phyloP scores from a whole-genome alignment of 2,888 invertebrate species.

The Athalia cordata region DNA sequence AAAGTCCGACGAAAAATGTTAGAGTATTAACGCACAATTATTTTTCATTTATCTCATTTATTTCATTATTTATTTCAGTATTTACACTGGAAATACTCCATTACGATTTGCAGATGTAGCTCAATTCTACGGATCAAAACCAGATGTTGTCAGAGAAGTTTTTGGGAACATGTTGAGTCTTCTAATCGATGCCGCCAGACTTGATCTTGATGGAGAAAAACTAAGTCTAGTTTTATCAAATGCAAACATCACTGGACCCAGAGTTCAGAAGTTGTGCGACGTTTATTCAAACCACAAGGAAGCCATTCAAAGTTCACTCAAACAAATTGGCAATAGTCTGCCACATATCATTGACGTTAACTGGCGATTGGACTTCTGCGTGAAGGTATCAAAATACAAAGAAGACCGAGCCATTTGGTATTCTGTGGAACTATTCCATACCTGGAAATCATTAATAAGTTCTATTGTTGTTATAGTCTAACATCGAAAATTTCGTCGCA shows the following conservation, averaged over 20 bases:
- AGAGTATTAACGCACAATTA: constrained; percentile 9
- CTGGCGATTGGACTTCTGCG: constrained; percentile 71
- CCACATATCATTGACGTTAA: constrained; percentile 68
- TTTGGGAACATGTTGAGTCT: constrained; percentile 64
- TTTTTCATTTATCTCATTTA: too few relatives aligned
- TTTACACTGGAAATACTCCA: neutral
- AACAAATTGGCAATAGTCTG: constrained; percentile 63
- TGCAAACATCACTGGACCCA: constrained; percentile 56
- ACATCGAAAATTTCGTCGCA: constrained; percentile 58
- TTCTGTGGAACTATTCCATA: neutral
- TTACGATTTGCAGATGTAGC: constrained; percentile 56
- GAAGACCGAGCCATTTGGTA: too few relatives aligned
- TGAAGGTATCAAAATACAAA: constrained; percentile 63
- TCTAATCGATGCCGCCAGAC: constrained; percentile 65
- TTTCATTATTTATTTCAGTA: too few relatives aligned
- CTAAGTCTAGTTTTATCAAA: constrained; percentile 58
- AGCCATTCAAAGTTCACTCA: constrained; percentile 61
- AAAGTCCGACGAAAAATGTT: constrained; percentile 60
- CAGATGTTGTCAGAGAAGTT: constrained; percentile 62
- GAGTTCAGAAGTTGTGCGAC: constrained; percentile 62
- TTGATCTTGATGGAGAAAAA: constrained; percentile 61
- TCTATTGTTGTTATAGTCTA: constrained; percentile 56
- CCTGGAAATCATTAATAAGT: neutral
- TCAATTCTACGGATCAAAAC: constrained; percentile 60
- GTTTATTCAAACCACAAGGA: constrained; percentile 59